Conservation (phyloP, 2,113 vertebrate genomes). For the Polyodon spathula region DNA sequence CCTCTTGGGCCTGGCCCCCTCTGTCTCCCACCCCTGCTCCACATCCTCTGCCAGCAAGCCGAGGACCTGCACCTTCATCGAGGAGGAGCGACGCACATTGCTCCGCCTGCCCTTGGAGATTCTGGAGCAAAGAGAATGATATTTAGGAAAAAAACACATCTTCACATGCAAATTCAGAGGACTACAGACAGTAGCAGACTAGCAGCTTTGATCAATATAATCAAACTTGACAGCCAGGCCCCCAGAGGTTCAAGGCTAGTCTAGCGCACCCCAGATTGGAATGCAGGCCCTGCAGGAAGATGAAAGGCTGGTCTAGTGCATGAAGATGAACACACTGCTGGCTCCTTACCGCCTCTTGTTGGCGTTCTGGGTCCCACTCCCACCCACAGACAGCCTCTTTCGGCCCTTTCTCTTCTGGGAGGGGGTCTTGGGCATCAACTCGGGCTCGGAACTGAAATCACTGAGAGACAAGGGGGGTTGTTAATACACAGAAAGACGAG, state of each 20-base stretch:
- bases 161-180: too few relatives aligned
- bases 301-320: background rate
- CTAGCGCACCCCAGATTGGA: background rate
- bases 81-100: constrained; percentile 51
- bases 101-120: constrained; percentile 56
- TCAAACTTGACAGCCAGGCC: too few relatives aligned
- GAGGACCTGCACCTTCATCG: constrained; percentile 36
- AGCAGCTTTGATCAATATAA: too few relatives aligned
- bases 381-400: constrained; percentile 59
- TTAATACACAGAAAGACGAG: background rate
- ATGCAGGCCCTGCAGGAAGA: background rate
- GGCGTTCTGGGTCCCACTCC: constrained; percentile 45
- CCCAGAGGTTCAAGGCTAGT: too few relatives aligned
- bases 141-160: too few relatives aligned
- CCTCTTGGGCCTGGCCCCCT: constrained; percentile 6
- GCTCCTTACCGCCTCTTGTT: constrained; percentile 58
- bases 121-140: constrained; percentile 23
- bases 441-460: constrained; percentile 69
- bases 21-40: background rate
- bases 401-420: constrained; percentile 80
- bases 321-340: background rate
- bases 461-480: constrained; percentile 34
- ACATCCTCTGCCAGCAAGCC: constrained; percentile 13
- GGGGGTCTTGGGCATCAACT: constrained; percentile 91
- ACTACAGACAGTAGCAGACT: too few relatives aligned